Evolutionary conservation across 2,797 vertebrate species (phyloP).

Genomic region (Rousettus madagascariensis): DNA sequence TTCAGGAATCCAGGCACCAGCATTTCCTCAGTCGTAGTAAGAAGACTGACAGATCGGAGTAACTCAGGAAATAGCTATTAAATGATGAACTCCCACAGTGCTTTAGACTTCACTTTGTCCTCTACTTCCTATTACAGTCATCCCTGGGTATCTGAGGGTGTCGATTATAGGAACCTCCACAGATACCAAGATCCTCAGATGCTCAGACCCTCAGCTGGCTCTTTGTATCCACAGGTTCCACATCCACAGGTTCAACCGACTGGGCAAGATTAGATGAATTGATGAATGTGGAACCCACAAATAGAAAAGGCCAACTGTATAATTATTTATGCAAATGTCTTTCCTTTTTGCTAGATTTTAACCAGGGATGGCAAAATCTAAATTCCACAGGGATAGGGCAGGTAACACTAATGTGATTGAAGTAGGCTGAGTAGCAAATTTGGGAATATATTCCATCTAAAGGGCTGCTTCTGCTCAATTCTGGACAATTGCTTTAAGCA

Average conservation of each 20-base stretch:
- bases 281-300: not conserved
- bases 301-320: not conserved
- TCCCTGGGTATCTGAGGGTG: not conserved
- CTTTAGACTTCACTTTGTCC: not conserved
- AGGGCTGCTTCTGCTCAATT: not conserved
- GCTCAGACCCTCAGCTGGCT: too few relatives aligned
- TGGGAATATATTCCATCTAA: not conserved
- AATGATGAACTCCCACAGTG: not conserved
- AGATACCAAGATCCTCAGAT: too few relatives aligned
- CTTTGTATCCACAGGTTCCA: not conserved
- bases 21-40: not conserved
- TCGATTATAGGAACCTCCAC: too few relatives aligned
- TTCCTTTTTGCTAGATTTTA: not conserved
- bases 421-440: not conserved
- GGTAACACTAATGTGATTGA: not conserved
- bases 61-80: not conserved
- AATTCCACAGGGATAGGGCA: not conserved
- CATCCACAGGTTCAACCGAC: not conserved
- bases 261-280: not conserved
- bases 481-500: not conserved
- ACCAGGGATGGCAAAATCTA: not conserved
- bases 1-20: not conserved
- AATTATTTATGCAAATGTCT: not conserved
- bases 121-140: not conserved
- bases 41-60: not conserved